Evolutionary conservation across 2,797 vertebrate genomes (phyloP).

Genomic region (Valencia hispanica): DNA sequence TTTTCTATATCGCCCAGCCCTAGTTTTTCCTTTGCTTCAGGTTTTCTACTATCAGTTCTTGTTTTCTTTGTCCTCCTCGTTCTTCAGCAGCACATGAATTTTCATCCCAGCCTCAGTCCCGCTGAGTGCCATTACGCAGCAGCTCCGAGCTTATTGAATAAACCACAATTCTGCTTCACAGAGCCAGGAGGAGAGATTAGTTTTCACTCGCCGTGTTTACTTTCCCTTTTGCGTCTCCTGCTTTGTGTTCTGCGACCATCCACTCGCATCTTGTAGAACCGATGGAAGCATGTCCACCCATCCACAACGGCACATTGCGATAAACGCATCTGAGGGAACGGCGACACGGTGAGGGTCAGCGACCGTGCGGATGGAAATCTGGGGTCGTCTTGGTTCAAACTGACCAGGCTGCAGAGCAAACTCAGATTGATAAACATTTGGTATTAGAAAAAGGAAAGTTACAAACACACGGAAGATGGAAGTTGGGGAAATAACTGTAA

Average conservation of each 20-base stretch:
- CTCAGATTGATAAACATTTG: slow-evolving; percentile 2
- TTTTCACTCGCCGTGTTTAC: slow-evolving; percentile 28
- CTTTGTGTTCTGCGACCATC: slow-evolving; percentile 42
- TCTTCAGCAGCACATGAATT: neutral
- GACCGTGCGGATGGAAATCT: slow-evolving; percentile 44
- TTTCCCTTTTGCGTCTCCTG: slow-evolving; percentile 21
- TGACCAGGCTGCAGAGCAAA: slow-evolving; percentile 5
- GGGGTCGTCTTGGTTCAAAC: slow-evolving; percentile 20
- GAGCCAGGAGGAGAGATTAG: slow-evolving; percentile 42
- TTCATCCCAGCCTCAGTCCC: slow-evolving; percentile 19
- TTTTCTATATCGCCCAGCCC: too few species aligned
- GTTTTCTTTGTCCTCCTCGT: neutral
- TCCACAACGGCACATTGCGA: neutral
- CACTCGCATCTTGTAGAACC: slow-evolving; percentile 23
- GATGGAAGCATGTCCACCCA: slow-evolving; percentile 27
- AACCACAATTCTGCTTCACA: slow-evolving; percentile 39
- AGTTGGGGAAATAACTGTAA: neutral
- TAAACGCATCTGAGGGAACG: neutral
- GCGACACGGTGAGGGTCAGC: slow-evolving; percentile 23
- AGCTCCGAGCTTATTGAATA: slow-evolving; percentile 36
- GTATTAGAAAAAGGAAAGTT: neutral
- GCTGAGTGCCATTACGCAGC: slow-evolving; percentile 22
- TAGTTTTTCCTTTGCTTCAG: neutral
- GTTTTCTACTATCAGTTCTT: neutral
- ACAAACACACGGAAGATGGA: neutral